A percentile compares a stretch with the other conserved stretches of the same genome.
These are phyloP conservation scores for Stegodyphus mimosarum DNA, from an alignment of 1,140 invertebrate genomes.

Conservation along the genomic window DNA sequence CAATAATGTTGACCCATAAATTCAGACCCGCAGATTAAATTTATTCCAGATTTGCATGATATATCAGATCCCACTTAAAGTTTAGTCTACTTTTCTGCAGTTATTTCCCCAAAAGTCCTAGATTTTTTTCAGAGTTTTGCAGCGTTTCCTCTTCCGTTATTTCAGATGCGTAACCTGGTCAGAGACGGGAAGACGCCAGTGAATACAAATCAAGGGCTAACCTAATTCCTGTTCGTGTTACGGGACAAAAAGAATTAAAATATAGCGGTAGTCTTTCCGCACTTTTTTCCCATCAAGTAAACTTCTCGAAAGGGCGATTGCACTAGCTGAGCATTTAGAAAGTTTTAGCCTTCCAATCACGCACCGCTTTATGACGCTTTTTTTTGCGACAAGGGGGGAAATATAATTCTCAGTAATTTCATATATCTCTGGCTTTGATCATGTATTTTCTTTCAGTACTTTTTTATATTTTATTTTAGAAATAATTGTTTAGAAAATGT, in stretches of 20 bases:
- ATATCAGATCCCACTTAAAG: background rate
- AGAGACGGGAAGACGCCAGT: background rate
- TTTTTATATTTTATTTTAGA: too few relatives aligned
- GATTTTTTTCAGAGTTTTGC: background rate
- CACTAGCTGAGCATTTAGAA: too few relatives aligned
- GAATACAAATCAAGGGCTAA: constrained; percentile 12
- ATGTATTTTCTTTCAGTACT: too few relatives aligned
- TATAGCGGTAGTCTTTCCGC: background rate
- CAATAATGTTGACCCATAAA: too few relatives aligned
- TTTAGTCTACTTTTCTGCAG: background rate
- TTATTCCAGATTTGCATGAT: constrained; percentile 8
- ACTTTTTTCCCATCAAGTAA: too few relatives aligned
- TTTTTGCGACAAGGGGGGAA: too few relatives aligned
- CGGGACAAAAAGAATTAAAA: constrained; percentile 9
- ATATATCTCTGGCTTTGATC: too few relatives aligned
- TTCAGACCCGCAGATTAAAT: background rate
- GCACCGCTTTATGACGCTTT: too few relatives aligned
- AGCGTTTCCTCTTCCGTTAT: constrained; percentile 29
- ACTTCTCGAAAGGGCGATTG: too few relatives aligned
- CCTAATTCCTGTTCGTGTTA: constrained; percentile 2
- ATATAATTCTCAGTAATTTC: too few relatives aligned
- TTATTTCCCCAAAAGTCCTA: background rate
- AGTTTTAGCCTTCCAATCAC: too few relatives aligned
- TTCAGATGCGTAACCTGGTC: background rate
- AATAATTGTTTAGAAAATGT: too few relatives aligned